Conservation (phyloP, 2,113 vertebrate genomes). For the Dermatemys mawii region DNA sequence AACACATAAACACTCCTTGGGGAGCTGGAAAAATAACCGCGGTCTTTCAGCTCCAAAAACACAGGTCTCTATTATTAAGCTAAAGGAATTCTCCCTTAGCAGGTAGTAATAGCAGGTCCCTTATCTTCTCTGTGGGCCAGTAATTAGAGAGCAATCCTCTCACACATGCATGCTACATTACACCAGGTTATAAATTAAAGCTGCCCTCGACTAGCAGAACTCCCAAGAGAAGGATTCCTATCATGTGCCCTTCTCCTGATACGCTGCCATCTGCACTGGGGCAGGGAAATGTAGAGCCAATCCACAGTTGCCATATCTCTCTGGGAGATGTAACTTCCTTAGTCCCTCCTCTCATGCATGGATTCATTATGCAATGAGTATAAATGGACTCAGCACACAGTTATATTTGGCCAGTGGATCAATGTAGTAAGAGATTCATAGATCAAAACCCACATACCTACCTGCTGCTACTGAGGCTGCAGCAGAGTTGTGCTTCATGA, state of each 20-base stretch:
- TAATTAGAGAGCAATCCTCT: not conserved
- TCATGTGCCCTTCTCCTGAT: not conserved
- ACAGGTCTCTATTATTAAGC: not conserved
- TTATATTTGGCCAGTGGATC: not conserved
- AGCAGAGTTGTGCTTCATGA: not conserved
- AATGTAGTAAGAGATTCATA: not conserved
- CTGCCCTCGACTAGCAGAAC: not conserved
- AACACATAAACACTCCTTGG: not conserved
- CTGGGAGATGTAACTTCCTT: not conserved
- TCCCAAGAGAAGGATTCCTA: not conserved
- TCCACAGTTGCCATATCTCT: not conserved
- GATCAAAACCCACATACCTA: not conserved
- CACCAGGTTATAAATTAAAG: not conserved
- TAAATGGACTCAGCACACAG: not conserved
- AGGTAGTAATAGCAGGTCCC: not conserved
- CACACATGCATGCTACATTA: not conserved
- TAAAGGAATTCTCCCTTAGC: not conserved
- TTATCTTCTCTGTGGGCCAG: not conserved
- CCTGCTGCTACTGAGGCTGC: not conserved
- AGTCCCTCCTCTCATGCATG: not conserved
- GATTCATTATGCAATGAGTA: not conserved
- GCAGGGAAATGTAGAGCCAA: not conserved
- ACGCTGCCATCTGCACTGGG: not conserved
- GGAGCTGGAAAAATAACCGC: not conserved
- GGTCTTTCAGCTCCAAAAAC: not conserved